A percentile compares a stretch with the other conserved stretches of the same genome.
These are phyloP conservation scores for Palythoa grandis DNA, from an alignment of 92 coral and sea anemone species.

Conservation along the genomic window DNA sequence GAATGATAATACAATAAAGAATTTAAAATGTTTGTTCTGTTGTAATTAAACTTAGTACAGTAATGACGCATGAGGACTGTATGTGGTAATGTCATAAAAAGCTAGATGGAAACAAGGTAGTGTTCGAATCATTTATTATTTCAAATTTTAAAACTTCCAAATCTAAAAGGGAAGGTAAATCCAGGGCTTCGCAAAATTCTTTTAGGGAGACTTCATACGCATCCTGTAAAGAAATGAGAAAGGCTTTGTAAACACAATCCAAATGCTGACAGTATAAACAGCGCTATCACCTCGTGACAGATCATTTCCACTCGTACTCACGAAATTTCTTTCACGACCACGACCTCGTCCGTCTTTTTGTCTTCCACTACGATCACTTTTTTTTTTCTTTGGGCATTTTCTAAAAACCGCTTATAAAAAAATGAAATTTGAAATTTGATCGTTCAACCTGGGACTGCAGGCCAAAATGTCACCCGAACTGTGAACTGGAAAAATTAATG, in stretches of 20 bases:
- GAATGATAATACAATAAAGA: background rate
- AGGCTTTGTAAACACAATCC: too few relatives aligned
- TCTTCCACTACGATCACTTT: background rate
- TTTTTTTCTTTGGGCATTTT: background rate
- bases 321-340: background rate
- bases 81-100: too few relatives aligned
- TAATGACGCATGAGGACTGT: too few relatives aligned
- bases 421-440: background rate
- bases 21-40: too few relatives aligned
- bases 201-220: too few relatives aligned
- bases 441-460: background rate
- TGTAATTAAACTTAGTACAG: too few relatives aligned
- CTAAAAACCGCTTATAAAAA: background rate
- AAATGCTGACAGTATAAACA: background rate
- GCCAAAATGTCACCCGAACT: slow-evolving; percentile 3
- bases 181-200: background rate
- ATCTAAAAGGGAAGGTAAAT: too few relatives aligned
- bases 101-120: too few relatives aligned
- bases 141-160: too few relatives aligned
- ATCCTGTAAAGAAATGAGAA: too few relatives aligned
- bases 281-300: background rate
- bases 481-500: slow-evolving; percentile 1
- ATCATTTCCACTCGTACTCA: background rate
- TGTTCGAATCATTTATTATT: too few relatives aligned
- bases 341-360: background rate